These are phyloP conservation scores for Cherax quadricarinatus DNA, from an alignment of 1,140 invertebrate genomes.

Conservation along the genomic window DNA sequence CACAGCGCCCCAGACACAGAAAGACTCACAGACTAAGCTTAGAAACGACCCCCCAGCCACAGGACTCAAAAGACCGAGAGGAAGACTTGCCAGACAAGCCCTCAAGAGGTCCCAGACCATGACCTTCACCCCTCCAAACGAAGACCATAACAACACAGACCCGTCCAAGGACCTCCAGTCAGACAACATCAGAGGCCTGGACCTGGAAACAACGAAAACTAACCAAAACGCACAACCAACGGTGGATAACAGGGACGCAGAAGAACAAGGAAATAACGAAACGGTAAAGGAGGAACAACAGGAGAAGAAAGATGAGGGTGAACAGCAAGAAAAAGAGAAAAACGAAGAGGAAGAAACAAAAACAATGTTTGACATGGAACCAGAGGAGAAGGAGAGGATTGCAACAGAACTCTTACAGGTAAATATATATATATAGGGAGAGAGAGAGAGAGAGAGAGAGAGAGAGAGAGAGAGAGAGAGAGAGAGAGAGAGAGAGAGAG, in stretches of 20 bases:
- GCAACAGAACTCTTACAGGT: conserved; percentile 42
- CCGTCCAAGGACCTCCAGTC: conserved; percentile 28
- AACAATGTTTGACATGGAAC: conserved; percentile 51
- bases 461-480: no score
- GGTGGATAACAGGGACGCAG: conserved; percentile 35
- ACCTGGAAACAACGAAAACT: conserved; percentile 32
- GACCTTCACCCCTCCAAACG: neutral
- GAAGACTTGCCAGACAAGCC: conserved; percentile 44
- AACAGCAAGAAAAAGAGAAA: conserved; percentile 3
- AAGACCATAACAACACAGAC: neutral
- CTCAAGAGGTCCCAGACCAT: conserved; percentile 66
- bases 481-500: no score
- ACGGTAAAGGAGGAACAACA: conserved; percentile 7
- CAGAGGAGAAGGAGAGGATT: conserved; percentile 64
- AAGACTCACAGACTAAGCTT: conserved; percentile 11
- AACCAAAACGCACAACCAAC: conserved; percentile 6
- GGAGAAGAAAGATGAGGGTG: neutral
- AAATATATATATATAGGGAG: no score
- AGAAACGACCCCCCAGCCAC: neutral
- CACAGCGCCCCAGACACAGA: neutral
- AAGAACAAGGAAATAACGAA: conserved; percentile 9
- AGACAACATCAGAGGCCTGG: conserved; percentile 53
- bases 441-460: no score
- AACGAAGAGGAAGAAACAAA: conserved; percentile 14
- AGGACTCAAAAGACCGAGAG: conserved; percentile 34